Base-by-base conservation (phyloP, 1,140 invertebrate genomes). In the Geopemphigus sp. region DNA sequence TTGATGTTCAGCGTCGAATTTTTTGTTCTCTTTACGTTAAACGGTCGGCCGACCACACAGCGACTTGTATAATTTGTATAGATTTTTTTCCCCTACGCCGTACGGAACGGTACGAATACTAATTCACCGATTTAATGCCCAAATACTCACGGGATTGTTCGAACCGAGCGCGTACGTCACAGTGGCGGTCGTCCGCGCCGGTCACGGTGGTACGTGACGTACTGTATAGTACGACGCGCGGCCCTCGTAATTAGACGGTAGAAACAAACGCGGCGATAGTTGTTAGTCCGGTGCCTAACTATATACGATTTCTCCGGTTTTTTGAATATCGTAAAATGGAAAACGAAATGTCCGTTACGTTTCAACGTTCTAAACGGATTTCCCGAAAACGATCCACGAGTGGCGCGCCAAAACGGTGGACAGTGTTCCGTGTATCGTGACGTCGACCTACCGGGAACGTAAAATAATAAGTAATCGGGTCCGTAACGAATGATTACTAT, bases 11-110 rank as follows among this genome's bases (percentile, higher is more conserved):
- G 8, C 19, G 29, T 64, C 19, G 26, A 26, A n/a, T n/a, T 17
- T 22, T 45, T 11, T 14, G n/a, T 45, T 68, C n/a, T 63, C 29
- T 68, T 68, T 39, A 39, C 8, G 32, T 39, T 68, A 64, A 22
- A 11, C 19, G 8, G 24, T 26, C 66, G 66, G 17, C 50, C 24
- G 45, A 17, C 66, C 66, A 50, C 66, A 68, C 45, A 39, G 14
- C 24, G 50, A 68, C 45, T 26, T 10, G 22, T 68, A 68, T 26
- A 68, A 68, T 68, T 68, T 68, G 66, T 68, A 26, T n/a, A 15
- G 14, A 11, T n/a, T 24, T 68, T 68, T 63, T 68, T 68, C 50
- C 22, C 3, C 11, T 66, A 39, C 19, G 12, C 19, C 32, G n/a
- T 19, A 54, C 15, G 19, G 5, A 54, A 54, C 2, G 15, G 22